Conservation (phyloP, 2,888 invertebrate genomes). For the Imbricaverruca yamaguchii region DNA sequence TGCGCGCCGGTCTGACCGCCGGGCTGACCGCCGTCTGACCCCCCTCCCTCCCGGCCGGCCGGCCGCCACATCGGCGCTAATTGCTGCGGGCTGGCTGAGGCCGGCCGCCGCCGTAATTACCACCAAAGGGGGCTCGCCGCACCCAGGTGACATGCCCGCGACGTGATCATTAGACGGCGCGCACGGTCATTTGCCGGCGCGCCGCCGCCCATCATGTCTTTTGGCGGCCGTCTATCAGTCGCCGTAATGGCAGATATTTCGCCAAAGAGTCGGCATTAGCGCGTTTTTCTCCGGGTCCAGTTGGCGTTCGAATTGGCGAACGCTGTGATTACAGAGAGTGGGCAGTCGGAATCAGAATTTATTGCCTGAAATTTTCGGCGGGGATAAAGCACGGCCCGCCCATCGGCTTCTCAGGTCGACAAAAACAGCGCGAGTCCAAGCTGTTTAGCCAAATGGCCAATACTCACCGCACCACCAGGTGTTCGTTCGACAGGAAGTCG, state of each 20-base stretch:
- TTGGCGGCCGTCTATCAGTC: not conserved
- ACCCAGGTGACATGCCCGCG: not conserved
- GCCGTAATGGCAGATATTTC: not conserved
- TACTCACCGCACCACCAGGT: too few relatives aligned
- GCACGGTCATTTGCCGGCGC: not conserved
- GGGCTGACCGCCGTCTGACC: not conserved
- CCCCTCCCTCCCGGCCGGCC: not conserved
- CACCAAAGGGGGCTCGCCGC: not conserved
- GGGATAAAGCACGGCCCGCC: not conserved
- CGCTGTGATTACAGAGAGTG: conserved; percentile 6
- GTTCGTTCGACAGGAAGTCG: too few relatives aligned
- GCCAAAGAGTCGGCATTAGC: not conserved
- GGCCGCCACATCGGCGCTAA: not conserved
- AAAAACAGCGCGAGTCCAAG: not conserved
- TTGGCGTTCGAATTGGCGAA: not conserved
- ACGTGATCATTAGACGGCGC: conserved; percentile 9
- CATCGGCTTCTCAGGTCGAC: not conserved
- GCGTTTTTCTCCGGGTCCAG: not conserved
- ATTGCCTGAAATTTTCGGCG: not conserved
- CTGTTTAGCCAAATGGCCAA: not conserved
- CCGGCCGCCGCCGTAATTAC: not conserved
- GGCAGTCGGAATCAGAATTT: not conserved
- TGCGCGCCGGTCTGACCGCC: too few relatives aligned
- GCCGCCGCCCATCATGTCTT: conserved; percentile 11
- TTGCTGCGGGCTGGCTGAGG: not conserved